Evolutionary conservation across 2,797 vertebrate species (phyloP).

Genomic region (Liparis tanakae): DNA sequence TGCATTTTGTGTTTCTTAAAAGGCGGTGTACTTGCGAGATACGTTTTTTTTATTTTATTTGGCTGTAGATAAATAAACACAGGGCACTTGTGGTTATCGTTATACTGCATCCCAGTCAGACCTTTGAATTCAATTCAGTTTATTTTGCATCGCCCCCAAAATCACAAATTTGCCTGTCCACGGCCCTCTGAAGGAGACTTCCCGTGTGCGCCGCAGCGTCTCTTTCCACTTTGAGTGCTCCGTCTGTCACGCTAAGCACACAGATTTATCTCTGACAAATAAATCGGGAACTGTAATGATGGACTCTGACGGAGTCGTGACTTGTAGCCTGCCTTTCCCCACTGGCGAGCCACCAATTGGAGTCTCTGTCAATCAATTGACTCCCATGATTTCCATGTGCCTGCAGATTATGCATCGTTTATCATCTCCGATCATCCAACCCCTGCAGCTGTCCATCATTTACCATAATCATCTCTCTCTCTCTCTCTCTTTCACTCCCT

Average conservation of each 20-base stretch:
- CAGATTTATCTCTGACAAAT: conserved; percentile 80
- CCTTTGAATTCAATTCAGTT: not conserved
- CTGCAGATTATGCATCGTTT: conserved; percentile 69
- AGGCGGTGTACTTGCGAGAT: not conserved
- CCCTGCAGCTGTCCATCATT: conserved; percentile 74
- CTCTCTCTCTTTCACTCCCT: not conserved
- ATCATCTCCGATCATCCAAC: conserved; percentile 66
- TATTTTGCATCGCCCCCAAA: too few relatives aligned
- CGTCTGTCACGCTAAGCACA: conserved; percentile 54
- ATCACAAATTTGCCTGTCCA: too few relatives aligned
- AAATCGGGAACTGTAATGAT: conserved; percentile 71
- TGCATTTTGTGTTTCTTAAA: conserved; percentile 14
- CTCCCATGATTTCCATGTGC: conserved; percentile 67
- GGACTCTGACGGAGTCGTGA: conserved; percentile 75
- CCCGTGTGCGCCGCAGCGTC: conserved; percentile 17
- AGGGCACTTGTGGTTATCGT: not conserved
- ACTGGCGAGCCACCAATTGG: conserved; percentile 70
- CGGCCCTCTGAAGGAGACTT: conserved; percentile 30
- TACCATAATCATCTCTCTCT: conserved; percentile 64
- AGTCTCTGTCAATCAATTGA: conserved; percentile 76
- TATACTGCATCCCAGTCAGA: conserved; percentile 26
- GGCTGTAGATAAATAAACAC: conserved; percentile 22
- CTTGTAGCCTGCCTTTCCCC: conserved; percentile 70
- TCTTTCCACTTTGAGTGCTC: conserved; percentile 35
- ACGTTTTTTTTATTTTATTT: conserved; percentile 7